Base-by-base conservation (phyloP, 2,113 vertebrate genomes). In the Daphoenositta chrysoptera region DNA sequence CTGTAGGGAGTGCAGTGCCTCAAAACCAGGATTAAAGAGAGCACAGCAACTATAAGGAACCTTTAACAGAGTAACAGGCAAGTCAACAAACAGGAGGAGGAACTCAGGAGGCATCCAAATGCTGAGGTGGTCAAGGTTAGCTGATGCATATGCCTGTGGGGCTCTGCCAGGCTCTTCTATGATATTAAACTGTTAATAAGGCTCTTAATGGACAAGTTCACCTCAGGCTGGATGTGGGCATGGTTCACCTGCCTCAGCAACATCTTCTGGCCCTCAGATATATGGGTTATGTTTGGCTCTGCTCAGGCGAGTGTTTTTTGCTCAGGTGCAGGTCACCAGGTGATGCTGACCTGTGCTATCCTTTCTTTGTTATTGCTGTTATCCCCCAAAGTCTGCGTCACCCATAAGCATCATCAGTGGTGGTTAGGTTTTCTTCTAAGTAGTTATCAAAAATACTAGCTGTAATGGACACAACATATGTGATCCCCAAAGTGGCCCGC, bases 1-100 rank as follows among this genome's bases (percentile, higher is more conserved):
- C n/a, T 3, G 0, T 12, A 30, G 48, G 30, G 48, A 63, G 42
- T 13, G n/a, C 47, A 40, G 16, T 31, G 40, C 65, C 61, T 90
- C 6, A 2, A 79, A 87, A 61, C 6, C 1, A 4, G 63, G 75
- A 37, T 24, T 57, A 53, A 77, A 89, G 66, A 53, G 30, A 69
- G 72, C 40, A 54, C 1, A 1, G 47, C 72, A 84, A 2, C 64
- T 15, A 6, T 0, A 0, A 45, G 40, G 35, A 91, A 33, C 24
- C 35, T 81, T 92, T 54, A 81, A 26, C 1, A 54, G 31, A 77
- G 35, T 37, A 73, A 50, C 24, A 82, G 60, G 15, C 35, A 44
- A 39, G 35, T 47, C 61, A 78, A 9, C 19, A 75, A 82, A 58
- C 56, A 40, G 57, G 45, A 91, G 27, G n/a, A 78, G 22, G 40